phyloP scores from a whole-genome alignment of 2,888 invertebrate species.

The Cantharis rustica region DNA sequence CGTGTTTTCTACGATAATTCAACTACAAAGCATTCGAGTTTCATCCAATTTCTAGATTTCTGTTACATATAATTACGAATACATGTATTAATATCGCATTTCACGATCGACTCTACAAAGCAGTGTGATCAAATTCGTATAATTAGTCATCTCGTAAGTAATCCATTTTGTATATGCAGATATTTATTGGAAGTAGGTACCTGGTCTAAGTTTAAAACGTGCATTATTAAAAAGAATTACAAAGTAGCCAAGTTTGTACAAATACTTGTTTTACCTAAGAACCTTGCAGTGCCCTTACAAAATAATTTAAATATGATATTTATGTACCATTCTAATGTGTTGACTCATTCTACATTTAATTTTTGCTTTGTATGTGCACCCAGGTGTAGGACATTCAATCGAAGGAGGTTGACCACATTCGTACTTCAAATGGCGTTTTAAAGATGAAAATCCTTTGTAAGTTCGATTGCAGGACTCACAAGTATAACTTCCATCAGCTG shows the following conservation, averaged over 20 bases:
- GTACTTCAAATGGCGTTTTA: constrained; percentile 23
- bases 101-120: no score
- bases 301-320: constrained; percentile 6
- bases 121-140: no score
- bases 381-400: constrained; percentile 14
- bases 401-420: constrained; percentile 21
- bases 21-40: neutral
- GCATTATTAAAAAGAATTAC: neutral
- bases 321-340: constrained; percentile 26
- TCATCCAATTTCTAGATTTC: neutral
- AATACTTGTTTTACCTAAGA: neutral
- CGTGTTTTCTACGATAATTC: neutral
- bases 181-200: neutral
- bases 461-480: constrained; percentile 15
- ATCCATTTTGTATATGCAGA: no score
- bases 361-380: constrained; percentile 23
- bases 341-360: constrained; percentile 20
- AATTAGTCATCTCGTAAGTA: no score
- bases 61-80: no score
- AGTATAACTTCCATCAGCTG: constrained; percentile 8
- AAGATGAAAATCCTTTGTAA: constrained; percentile 17
- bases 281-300: neutral
- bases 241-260: neutral
- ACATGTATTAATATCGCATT: no score
- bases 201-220: neutral